Conservation (phyloP, 2,113 vertebrate species). For the Ammospiza nelsoni region DNA sequence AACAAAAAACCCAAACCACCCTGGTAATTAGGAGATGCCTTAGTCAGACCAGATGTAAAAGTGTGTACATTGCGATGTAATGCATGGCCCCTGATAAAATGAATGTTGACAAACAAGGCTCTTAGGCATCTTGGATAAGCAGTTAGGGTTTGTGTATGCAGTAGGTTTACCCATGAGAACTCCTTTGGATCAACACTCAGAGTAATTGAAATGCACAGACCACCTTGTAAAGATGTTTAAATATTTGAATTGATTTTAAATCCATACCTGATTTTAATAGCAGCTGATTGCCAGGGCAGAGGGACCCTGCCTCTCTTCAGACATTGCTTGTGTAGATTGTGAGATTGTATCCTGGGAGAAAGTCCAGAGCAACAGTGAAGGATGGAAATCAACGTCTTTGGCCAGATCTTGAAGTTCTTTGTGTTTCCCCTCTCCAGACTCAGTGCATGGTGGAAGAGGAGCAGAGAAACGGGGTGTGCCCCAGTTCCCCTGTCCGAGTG, state of each 20-base stretch:
- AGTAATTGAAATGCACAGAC: neutral
- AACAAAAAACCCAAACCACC: neutral
- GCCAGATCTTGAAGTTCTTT: neutral
- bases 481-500: slow-evolving; percentile 84
- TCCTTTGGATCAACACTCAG: neutral
- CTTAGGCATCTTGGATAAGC: neutral
- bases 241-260: neutral
- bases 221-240: neutral
- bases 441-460: slow-evolving; percentile 90
- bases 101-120: neutral
- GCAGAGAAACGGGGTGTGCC: slow-evolving; percentile 85
- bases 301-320: neutral
- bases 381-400: neutral
- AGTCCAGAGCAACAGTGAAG: neutral
- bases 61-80: neutral
- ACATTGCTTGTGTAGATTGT: neutral
- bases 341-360: neutral
- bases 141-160: neutral
- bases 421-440: slow-evolving; percentile 63
- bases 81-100: neutral
- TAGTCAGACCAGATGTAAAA: neutral
- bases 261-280: neutral
- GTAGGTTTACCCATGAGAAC: neutral
- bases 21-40: neutral
- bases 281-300: neutral